Percentiles rank a stretch among this genome's conserved stretches.
These are phyloP conservation scores for Tetraodon nigroviridis DNA, from an alignment of 2,113 vertebrate genomes.

Conservation along the genomic window DNA sequence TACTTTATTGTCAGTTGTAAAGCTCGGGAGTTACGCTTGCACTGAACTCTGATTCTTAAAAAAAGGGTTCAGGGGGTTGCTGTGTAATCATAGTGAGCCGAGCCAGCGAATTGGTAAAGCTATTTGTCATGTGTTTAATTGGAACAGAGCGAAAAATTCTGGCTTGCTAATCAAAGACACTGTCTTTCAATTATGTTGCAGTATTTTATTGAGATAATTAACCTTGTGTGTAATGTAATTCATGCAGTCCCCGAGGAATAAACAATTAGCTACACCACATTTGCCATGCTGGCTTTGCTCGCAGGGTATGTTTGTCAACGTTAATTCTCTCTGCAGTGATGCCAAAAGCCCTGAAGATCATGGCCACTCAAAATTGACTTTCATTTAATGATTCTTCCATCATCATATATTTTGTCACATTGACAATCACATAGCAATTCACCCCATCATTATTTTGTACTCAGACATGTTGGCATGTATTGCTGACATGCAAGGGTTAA, in stretches of 20 bases:
- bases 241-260: constrained; percentile 37
- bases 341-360: no score
- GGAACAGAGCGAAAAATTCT: constrained; percentile 48
- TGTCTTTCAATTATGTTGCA: constrained; percentile 44
- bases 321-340: constrained; percentile 16
- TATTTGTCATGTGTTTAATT: constrained; percentile 60
- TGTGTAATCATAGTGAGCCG: constrained; percentile 40
- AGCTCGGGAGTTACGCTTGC: constrained; percentile 50
- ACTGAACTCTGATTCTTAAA: constrained; percentile 43
- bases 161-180: constrained; percentile 63
- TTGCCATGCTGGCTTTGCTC: constrained; percentile 12
- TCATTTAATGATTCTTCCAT: no score
- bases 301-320: constrained; percentile 26
- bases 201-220: constrained; percentile 54
- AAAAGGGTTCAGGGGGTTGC: constrained; percentile 44
- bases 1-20: constrained; percentile 65
- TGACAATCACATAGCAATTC: no score
- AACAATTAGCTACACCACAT: constrained; percentile 53
- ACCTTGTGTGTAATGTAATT: constrained; percentile 51
- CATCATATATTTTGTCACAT: no score
- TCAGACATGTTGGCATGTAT: no score
- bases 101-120: constrained; percentile 47
- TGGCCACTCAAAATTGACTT: no score
- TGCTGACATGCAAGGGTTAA: no score
- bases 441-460: no score